These are phyloP conservation scores for Drosophila paulistorum DNA, from an alignment of 1,140 invertebrate species.

Conservation along the genomic window DNA sequence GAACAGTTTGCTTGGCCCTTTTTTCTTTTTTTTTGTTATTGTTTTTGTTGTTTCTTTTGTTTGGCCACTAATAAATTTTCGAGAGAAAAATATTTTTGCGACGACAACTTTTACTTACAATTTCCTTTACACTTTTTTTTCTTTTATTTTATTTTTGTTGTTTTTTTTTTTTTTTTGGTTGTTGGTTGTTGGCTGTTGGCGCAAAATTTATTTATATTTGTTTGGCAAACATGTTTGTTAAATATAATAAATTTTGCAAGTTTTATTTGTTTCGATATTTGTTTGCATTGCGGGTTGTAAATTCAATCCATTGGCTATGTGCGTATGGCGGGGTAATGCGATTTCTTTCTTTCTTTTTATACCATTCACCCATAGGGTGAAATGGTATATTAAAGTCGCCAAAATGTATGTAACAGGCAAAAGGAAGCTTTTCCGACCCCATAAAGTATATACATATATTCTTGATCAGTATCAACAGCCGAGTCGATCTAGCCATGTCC, in stretches of 20 bases:
- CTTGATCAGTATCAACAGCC: too few relatives aligned
- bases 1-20: slow-evolving; percentile 29
- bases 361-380: too few relatives aligned
- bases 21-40: background rate
- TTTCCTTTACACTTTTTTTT: background rate
- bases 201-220: slow-evolving; percentile 61
- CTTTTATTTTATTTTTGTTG: too few relatives aligned
- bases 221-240: slow-evolving; percentile 64
- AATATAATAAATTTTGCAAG: slow-evolving; percentile 67
- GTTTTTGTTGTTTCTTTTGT: background rate
- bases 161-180: background rate
- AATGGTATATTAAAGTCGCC: too few relatives aligned
- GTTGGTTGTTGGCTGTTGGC: slow-evolving; percentile 41
- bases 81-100: slow-evolving; percentile 3
- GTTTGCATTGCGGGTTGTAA: slow-evolving; percentile 27
- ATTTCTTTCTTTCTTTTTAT: background rate
- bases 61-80: slow-evolving; percentile 60
- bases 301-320: slow-evolving; percentile 42
- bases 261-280: slow-evolving; percentile 29
- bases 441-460: too few relatives aligned
- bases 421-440: too few relatives aligned
- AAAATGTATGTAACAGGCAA: too few relatives aligned
- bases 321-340: background rate
- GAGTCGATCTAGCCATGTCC: too few relatives aligned
- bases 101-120: slow-evolving; percentile 13